Evolutionary conservation across 1,140 invertebrate genomes (phyloP), one percentile per base, ranked within the genome.

Genomic region (Musca vetustissima): DNA sequence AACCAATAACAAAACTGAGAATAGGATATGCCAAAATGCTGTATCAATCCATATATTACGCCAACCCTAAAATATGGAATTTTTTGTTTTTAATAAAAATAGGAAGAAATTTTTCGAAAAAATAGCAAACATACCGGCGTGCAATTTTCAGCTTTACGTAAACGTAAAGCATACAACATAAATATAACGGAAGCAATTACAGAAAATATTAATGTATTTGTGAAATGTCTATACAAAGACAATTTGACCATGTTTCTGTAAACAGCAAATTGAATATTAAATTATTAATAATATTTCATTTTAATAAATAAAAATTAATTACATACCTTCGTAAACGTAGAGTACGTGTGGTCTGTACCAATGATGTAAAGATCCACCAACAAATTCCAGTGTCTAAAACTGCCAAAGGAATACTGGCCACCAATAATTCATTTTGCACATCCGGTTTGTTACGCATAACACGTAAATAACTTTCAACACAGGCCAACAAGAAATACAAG

Each of bases 1-100:
- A 14, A 95, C 93, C 47, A 94, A 83, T 21, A 98, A 85, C 67
- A 98, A 88, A 53, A 92, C 86, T 19, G 92, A 94, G 83, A 98
- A 98, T 19, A 97, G 84, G 21, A 97, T 87, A 82, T 96, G 94
- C 96, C 96, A 98, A 82, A 93, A 97, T 3, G 93, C 95, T 70
- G 95, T 93, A 83, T 98, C 94, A 69, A 97, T 80, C 93, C 93
- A 96, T 66, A 97, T 85, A 81, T 95, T 90, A 77, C 92, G 92
- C 95, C 95, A 97, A 69, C 95, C 91, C 88, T 92, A 78, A 70
- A 83, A 74, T n/a, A n/a, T n/a, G 32, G 61, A 64, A 11, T 2
- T 24, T n/a, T n/a, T n/a, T n/a, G n/a, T n/a, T n/a, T n/a, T n/a
- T n/a, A n/a, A n/a, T n/a, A n/a, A n/a, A n/a, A n/a, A n/a, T n/a